Evolutionary conservation across 2,797 vertebrate genomes (phyloP), one percentile per base, ranked within the genome.

Genomic region (Sciaenops ocellatus): DNA sequence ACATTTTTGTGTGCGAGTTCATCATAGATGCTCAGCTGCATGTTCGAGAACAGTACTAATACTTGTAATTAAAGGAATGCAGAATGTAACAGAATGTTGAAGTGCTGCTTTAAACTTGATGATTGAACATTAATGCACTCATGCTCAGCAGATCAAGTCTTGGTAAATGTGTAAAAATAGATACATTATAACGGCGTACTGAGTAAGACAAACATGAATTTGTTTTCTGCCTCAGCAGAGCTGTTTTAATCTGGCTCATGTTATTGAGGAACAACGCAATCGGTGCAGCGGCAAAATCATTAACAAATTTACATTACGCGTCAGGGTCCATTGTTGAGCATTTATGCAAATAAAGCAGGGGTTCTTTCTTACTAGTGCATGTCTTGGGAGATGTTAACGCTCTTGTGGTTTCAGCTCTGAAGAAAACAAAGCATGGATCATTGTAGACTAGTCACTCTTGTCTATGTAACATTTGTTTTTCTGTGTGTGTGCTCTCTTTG

Each of bases 371-470:
- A 91, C 85, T 84, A 67, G 83, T 91, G 92, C 93, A 91, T 91
- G 92, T 92, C 91, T 84, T 71, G 83, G 92, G 91, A 93, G 91
- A 91, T 87, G 90, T 94, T 90, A 72, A 91, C 73, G 24, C 85
- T 82, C 9, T 44, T 88, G 85, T 61, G 44, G 82, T 87, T 89
- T 88, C 86, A 87, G 84, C 85, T 89, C 68, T 77, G 69, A 85
- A 78, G 77, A 78, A 86, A 91, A 88, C 88, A 87, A 84, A 92
- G 85, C 88, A 87, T 80, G 85, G 56, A 65, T 79, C 48, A 16
- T 51, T 76, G 76, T 82, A 60, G 73, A 71, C 66, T 59, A 47
- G 69, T 72, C 0, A 44, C 55, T 75, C 47, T 64, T 73, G 69
- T 85, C 63, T 87, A 22, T 80, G n/a, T 65, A 55, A 63, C 24